phyloP scores from a whole-genome alignment of 1,140 invertebrate species.

The Drosophila lacteicornis region DNA sequence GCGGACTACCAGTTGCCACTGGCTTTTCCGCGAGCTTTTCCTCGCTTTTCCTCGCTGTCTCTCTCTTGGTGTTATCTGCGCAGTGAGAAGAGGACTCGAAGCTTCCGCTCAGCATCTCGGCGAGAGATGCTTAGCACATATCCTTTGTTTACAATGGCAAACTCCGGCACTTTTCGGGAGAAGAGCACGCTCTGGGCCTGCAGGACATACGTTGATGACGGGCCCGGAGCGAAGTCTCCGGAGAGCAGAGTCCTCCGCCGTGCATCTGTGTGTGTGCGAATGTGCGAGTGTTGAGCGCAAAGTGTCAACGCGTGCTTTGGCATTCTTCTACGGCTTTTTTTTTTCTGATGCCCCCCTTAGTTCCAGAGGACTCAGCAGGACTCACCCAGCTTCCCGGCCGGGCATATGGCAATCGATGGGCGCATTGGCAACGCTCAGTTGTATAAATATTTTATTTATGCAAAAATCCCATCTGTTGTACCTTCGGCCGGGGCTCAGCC shows the following conservation, averaged over 20 bases:
- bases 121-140: slow-evolving; percentile 47
- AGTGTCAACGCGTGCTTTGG: slow-evolving; percentile 83
- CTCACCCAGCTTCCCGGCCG: slow-evolving; percentile 13
- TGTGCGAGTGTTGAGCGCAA: slow-evolving; percentile 77
- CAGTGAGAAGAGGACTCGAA: slow-evolving; percentile 44
- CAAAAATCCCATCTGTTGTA: slow-evolving; percentile 50
- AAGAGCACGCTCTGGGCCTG: slow-evolving; percentile 50
- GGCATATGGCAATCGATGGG: slow-evolving; percentile 54
- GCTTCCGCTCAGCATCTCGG: slow-evolving; percentile 42
- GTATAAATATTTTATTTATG: slow-evolving; percentile 55
- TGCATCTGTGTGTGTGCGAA: slow-evolving; percentile 22
- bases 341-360: slow-evolving; percentile 12
- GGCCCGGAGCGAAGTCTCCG: slow-evolving; percentile 70
- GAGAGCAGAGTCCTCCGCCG: slow-evolving; percentile 59
- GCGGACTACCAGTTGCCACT: slow-evolving; percentile 54
- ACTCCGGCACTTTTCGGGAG: slow-evolving; percentile 46
- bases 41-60: slow-evolving; percentile 8
- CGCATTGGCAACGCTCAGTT: slow-evolving; percentile 46
- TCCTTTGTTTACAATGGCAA: slow-evolving; percentile 79
- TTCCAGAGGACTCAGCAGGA: slow-evolving; percentile 12
- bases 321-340: slow-evolving; percentile 59
- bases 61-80: slow-evolving; percentile 36
- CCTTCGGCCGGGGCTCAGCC: slow-evolving; percentile 2
- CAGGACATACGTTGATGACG: slow-evolving; percentile 67
- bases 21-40: slow-evolving; percentile 35